Base-by-base conservation (phyloP, 92 coral and sea anemone genomes). In the Plumapathes pennacea region DNA sequence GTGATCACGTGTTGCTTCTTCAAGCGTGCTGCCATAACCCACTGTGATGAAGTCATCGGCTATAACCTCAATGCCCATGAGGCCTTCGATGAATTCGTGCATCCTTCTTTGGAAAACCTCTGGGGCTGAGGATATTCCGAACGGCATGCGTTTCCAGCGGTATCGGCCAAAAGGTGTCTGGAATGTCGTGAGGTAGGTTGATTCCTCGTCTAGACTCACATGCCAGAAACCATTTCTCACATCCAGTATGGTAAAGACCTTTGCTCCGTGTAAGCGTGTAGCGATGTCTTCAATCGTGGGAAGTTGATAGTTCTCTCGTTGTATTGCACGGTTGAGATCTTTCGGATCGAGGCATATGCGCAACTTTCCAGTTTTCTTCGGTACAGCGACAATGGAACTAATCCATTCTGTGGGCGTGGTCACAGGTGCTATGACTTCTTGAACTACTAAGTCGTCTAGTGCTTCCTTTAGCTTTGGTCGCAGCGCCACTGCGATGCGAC, bases 81-180 rank as follows among this genome's bases (percentile, higher is more conserved):
- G 13, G n/a, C 77, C 60, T 69, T 57, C 67, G 33, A 46, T 34
- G 36, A 69, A 38, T 50, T 69, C 53, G 38, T 69, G 67, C 77
- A 69, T 69, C 14, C 39, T 46, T 19, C 67, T n/a, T 32, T 45
- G 72, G 29, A 64, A 64, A 4, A 64, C 72, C 19, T 64, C 72
- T 11, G 83, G 76, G 8, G 73, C 74, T 5, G 78, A 69, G 23
- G 57, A 30, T 11, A 78, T 70, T 25, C 85, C 68, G 34, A 73
- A 76, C 5, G 86, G 86, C 64, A 78, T 62, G 4, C 85, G 32
- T 31, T 57, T 42, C 81, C 74, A 75, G 19, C 66, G 57, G 50
- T 77, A 77, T 29, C 79, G 65, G 50, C 84, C 84, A 45, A 78
- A 78, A 24, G 79, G 85, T 2, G 75, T 80, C 46, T 69, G 60